Evolutionary conservation across 2,888 invertebrate species (phyloP), one percentile per base, ranked within the genome.

Genomic region (Papilio elwesi): DNA sequence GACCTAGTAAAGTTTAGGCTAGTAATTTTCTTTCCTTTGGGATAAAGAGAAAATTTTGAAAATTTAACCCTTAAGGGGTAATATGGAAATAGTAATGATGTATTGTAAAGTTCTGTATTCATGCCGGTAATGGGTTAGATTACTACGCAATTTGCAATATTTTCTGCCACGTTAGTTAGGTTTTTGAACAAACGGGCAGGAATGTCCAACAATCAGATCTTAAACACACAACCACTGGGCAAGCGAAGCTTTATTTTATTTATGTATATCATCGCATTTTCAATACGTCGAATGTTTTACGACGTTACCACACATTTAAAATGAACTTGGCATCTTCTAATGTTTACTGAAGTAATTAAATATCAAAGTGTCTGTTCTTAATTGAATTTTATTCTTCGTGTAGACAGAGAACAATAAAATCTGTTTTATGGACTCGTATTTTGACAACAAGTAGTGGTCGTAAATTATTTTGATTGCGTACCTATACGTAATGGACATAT

Each of bases 301-400:
- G 59, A 38, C 38, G 38, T 59, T 38, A 59, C 59, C 59, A 59
- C 59, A 59, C 38, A 38, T 59, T 59, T 59, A 38, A 36, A 59
- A 38, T 59, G 38, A 59, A 59, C 59, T 59, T 59, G 59, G 59
- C 59, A 49, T 49, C 49, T n/a, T 38, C 38, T 26, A 26, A 26
- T 26, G 26, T 26, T 26, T 38, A 38, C 59, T 38, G 38, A 59
- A 59, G 38, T 38, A 38, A 59, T 59, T 59, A 59, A 59, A 59
- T 38, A 38, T 59, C 59, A 59, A 59, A 59, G 59, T 59, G 59
- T 38, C 57, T 26, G 38, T 6, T 59, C 38, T 59, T 59, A 59
- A 59, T 59, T 59, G 59, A 59, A 59, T 59, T 59, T 59, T 59
- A 59, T 59, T 38, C 38, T 59, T 59, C 38, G n/a, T 59, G 38